Evolutionary conservation across 2,797 vertebrate genomes (phyloP).

Genomic region (Poecilia velifera): DNA sequence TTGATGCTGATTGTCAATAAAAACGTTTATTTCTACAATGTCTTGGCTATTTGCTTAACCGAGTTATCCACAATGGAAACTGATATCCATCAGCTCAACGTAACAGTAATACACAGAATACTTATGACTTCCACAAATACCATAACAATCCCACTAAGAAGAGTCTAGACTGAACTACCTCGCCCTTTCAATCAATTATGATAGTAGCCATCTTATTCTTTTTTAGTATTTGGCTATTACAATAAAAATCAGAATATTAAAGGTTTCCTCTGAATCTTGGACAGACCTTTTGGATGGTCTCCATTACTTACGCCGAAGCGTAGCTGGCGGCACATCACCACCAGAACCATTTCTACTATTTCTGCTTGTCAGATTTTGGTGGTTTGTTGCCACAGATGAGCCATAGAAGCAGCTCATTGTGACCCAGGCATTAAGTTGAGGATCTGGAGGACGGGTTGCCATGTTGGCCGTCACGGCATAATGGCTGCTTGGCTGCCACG

Average conservation of each 20-base stretch:
- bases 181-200: not conserved
- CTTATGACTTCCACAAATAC: not conserved
- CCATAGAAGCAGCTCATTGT: not conserved
- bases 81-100: not conserved
- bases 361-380: not conserved
- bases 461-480: not conserved
- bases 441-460: not conserved
- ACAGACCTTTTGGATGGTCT: not conserved
- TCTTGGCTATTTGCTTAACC: not conserved
- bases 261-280: not conserved
- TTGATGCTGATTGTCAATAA: slow-evolving; percentile 3
- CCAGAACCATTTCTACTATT: not conserved
- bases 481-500: not conserved
- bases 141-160: not conserved
- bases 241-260: not conserved
- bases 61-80: not conserved
- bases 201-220: not conserved
- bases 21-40: not conserved
- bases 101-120: not conserved
- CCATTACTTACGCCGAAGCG: not conserved
- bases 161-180: not conserved
- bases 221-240: not conserved
- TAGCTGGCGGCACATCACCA: not conserved
- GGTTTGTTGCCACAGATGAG: not conserved
- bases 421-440: not conserved